phyloP scores from a whole-genome alignment of 2,888 invertebrate species.

The Cremastinae sp. region DNA sequence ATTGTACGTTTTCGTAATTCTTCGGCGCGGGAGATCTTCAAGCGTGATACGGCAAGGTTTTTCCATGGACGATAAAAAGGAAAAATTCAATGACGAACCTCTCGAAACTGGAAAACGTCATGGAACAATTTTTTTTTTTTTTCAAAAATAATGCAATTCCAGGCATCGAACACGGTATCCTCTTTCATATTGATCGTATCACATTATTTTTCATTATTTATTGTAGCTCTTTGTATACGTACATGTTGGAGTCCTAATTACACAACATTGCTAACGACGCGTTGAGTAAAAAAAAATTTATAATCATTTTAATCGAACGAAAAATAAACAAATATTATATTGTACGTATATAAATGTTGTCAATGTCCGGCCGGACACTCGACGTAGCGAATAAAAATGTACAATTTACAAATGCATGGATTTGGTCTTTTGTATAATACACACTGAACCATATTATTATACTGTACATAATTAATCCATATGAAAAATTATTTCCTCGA shows the following conservation, averaged over 20 bases:
- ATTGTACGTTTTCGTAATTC: constrained; percentile 49
- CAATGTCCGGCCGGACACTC: constrained; percentile 16
- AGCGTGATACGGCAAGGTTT: constrained; percentile 27
- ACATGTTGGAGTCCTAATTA: constrained; percentile 62
- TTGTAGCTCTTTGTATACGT: constrained; percentile 67
- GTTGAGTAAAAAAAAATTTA: constrained; percentile 61
- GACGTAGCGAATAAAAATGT: constrained; percentile 26
- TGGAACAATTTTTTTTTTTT: constrained; percentile 6
- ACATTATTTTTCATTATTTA: constrained; percentile 67
- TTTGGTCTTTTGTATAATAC: neutral
- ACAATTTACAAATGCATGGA: neutral
- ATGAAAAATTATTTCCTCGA: neutral
- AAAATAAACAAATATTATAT: constrained; percentile 30
- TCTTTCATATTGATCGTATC: constrained; percentile 55
- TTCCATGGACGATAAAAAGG: constrained; percentile 8
- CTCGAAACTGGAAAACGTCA: constrained; percentile 7
- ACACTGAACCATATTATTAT: neutral
- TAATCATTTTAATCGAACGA: constrained; percentile 43
- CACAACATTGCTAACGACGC: constrained; percentile 56
- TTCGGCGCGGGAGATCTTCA: constrained; percentile 14
- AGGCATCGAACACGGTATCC: constrained; percentile 11
- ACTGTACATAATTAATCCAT: neutral
- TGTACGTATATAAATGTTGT: constrained; percentile 56
- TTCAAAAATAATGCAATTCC: neutral
- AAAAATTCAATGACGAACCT: constrained; percentile 10